Conservation (phyloP, 2,113 vertebrate species). For the Cavia porcellus region DNA sequence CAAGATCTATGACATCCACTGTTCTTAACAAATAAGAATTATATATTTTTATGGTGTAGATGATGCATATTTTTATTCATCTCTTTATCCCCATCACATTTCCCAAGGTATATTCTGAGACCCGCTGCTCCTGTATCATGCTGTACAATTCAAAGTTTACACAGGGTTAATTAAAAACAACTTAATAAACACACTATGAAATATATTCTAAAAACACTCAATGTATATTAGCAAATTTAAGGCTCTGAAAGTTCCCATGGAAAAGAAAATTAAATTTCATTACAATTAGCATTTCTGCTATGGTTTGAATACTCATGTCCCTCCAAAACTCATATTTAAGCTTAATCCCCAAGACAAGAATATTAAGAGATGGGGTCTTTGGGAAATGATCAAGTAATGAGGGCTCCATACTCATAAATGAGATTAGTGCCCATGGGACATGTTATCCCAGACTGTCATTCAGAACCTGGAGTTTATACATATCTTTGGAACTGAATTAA, state of each 20-base stretch:
- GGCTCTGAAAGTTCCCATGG: neutral
- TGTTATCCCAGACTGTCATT: neutral
- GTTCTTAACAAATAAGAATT: neutral
- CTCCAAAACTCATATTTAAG: neutral
- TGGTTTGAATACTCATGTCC: neutral
- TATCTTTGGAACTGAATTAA: constrained; percentile 54
- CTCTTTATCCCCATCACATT: constrained; percentile 42
- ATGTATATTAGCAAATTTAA: neutral
- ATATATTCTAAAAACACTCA: neutral
- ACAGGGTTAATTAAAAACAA: neutral
- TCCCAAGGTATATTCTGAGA: constrained; percentile 5
- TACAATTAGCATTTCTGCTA: neutral
- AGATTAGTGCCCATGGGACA: neutral
- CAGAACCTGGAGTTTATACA: neutral
- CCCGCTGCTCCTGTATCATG: neutral
- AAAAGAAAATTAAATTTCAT: constrained; percentile 42
- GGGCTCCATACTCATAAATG: neutral
- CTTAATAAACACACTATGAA: constrained; percentile 23
- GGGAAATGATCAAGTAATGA: neutral
- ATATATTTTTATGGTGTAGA: neutral
- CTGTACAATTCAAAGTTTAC: constrained; percentile 11
- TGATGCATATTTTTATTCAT: constrained; percentile 24
- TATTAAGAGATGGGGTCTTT: neutral
- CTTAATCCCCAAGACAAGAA: neutral
- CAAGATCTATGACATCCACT: neutral